phyloP scores from a whole-genome alignment of 1,140 invertebrate genomes.

The Lepeophtheirus salmonis region DNA sequence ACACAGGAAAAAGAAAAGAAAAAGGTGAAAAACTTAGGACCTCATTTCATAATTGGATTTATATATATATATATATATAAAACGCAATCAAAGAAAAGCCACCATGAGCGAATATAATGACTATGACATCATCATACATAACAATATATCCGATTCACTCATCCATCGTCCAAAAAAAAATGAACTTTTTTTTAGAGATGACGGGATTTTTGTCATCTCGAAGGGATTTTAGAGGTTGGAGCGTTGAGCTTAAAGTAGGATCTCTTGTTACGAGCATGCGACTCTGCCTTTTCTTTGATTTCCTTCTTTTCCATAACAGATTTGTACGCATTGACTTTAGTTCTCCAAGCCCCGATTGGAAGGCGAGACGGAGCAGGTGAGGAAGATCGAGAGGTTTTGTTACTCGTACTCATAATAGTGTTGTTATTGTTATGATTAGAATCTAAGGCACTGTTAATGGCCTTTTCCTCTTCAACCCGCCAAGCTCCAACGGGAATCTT shows the following conservation, averaged over 20 bases:
- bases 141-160: background rate
- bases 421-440: background rate
- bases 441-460: slow-evolving; percentile 15
- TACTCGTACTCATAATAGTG: background rate
- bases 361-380: slow-evolving; percentile 7
- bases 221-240: slow-evolving; percentile 7
- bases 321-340: slow-evolving; percentile 10
- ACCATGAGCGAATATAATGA: no score
- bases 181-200: background rate
- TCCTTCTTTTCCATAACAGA: slow-evolving; percentile 13
- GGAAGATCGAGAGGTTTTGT: background rate
- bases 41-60: no score
- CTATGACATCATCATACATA: no score
- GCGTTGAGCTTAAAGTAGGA: slow-evolving; percentile 14
- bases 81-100: no score
- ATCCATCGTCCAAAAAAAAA: no score
- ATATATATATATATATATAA: no score
- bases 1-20: no score
- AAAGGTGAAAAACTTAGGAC: no score
- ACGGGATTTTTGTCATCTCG: background rate
- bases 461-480: slow-evolving; percentile 18
- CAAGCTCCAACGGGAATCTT: slow-evolving; percentile 17
- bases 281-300: background rate
- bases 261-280: background rate
- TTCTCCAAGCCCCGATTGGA: slow-evolving; percentile 9